Base-by-base conservation (phyloP, 2,113 vertebrate species). In the Caranx ignobilis region DNA sequence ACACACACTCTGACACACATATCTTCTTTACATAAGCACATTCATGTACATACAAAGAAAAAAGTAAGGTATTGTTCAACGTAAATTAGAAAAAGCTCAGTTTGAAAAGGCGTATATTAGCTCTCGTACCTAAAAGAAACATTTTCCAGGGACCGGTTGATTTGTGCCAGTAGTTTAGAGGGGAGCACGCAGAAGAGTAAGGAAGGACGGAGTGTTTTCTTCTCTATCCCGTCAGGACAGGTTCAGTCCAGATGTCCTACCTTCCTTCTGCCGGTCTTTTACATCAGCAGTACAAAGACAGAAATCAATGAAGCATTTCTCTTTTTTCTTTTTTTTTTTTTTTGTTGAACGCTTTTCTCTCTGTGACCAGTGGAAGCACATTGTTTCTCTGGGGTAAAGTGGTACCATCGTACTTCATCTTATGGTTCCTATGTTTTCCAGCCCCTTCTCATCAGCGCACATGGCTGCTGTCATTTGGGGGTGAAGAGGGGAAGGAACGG, bases 211-310 rank as follows among this genome's bases (percentile, higher is more conserved):
- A 95, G 93, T 93, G 94, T 93, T 87, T 78, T 81, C 63, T 59
- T 86, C 84, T 83, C 54, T 71, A 35, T 93, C 93, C 90, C 35
- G 2, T 84, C 69, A 85, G 80, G 89, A 87, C 91, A 94, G 91
- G 81, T 41, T 66, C 75, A 78, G 82, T 82, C 77, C 68, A 54
- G 54, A 64, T 82, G 81, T 88, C 92, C 85, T 59, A 61, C 79
- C 77, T 78, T 83, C 83, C 73, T 52, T 83, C 84, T 81, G 71
- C 71, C 39, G 39, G 66, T 82, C 68, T 94, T 95, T 95, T 93
- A 95, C 93, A 92, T 97, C 96, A 98, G 97, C 96, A 96, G 97
- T 95, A 96, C 95, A 95, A 94, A 96, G 92, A 95, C 91, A 92
- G 87, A 86, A 93, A 88, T 90, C 31, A 82, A 79, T 85, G 92